phyloP scores from a whole-genome alignment of 1,140 invertebrate species.

The Homarus americanus region DNA sequence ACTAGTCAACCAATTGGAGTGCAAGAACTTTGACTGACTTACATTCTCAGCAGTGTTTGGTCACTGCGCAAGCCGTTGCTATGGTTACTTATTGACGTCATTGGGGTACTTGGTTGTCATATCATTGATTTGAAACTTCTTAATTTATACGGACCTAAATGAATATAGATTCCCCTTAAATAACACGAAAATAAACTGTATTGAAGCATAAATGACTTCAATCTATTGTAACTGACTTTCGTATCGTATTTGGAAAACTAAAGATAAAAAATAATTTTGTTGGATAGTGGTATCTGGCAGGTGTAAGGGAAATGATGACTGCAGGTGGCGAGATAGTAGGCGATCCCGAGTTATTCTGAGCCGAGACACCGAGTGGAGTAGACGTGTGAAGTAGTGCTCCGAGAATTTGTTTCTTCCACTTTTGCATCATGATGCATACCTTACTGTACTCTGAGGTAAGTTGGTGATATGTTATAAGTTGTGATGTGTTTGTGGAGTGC shows the following conservation, averaged over 20 bases:
- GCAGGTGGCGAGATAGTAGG: slow-evolving; percentile 45
- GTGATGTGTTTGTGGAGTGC: neutral
- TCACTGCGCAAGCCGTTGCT: slow-evolving; percentile 2
- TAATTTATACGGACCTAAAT: no score
- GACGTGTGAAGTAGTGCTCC: slow-evolving; percentile 61
- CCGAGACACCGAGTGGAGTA: slow-evolving; percentile 29
- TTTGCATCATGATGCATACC: slow-evolving; percentile 45
- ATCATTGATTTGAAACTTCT: no score
- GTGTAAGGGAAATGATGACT: neutral
- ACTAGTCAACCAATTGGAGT: slow-evolving; percentile 11
- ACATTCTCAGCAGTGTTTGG: slow-evolving; percentile 16
- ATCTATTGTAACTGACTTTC: neutral
- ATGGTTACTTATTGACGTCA: slow-evolving; percentile 59
- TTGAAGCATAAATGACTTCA: neutral
- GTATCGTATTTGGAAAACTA: neutral
- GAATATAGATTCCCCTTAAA: no score
- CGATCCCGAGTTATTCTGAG: slow-evolving; percentile 45
- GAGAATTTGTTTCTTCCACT: slow-evolving; percentile 25
- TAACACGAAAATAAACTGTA: no score
- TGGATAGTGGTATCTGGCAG: slow-evolving; percentile 33
- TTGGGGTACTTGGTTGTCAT: neutral
- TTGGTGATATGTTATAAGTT: neutral
- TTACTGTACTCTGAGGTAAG: slow-evolving; percentile 58
- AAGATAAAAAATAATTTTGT: neutral
- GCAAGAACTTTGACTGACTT: slow-evolving; percentile 19